These are phyloP conservation scores for Corynorhinus townsendii DNA, from an alignment of 2,113 vertebrate species.

Conservation along the genomic window DNA sequence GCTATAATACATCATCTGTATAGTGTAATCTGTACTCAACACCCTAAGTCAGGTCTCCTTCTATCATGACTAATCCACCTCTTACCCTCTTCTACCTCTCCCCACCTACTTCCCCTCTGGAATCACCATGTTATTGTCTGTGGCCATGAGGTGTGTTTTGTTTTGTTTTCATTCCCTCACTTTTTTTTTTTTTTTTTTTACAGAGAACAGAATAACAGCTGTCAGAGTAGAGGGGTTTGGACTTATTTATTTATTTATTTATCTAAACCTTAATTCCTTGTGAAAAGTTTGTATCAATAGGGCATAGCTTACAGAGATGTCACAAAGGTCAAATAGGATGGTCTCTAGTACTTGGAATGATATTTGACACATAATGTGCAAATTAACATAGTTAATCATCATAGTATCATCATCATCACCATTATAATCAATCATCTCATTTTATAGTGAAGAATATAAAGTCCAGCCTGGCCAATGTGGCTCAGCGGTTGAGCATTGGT, in stretches of 20 bases:
- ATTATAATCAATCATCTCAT: neutral
- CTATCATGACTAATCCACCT: neutral
- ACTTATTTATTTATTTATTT: neutral
- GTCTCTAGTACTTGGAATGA: neutral
- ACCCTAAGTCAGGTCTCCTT: neutral
- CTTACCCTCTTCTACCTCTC: neutral
- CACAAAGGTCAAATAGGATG: neutral
- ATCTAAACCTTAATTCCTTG: neutral
- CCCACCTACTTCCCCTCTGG: neutral
- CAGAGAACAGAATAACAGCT: neutral
- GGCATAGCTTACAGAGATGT: neutral
- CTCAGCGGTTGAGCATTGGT: too few relatives aligned
- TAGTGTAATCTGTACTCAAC: neutral
- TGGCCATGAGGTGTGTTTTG: neutral
- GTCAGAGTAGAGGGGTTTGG: neutral
- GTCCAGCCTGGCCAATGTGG: neutral
- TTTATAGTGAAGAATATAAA: neutral
- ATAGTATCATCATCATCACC: neutral
- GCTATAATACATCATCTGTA: neutral
- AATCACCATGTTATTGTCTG: neutral
- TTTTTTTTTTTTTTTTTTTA: too few relatives aligned
- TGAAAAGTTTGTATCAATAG: neutral
- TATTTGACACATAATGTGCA: too few relatives aligned
- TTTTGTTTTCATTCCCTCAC: neutral
- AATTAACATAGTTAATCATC: neutral